Conservation (phyloP, 2,797 vertebrate genomes). For the Paratrypauchen microcephalus region DNA sequence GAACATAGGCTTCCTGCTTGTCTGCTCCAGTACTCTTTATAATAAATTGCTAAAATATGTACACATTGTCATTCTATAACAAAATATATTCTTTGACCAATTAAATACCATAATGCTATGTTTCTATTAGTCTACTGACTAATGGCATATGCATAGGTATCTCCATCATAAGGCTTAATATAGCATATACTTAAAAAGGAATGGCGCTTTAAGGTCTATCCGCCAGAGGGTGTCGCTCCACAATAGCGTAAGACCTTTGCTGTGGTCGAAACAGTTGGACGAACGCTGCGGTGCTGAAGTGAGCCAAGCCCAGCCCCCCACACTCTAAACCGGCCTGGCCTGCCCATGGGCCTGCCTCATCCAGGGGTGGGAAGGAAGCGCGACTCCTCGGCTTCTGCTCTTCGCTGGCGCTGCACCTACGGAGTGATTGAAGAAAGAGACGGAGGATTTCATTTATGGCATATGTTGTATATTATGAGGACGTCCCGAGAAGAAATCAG, state of each 20-base stretch:
- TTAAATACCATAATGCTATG: background rate
- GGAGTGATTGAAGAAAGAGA: constrained; percentile 17
- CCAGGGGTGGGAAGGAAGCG: constrained; percentile 59
- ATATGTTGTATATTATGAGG: constrained; percentile 15
- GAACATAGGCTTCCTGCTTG: constrained; percentile 46
- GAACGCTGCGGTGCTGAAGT: constrained; percentile 56
- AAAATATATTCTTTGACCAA: constrained; percentile 78
- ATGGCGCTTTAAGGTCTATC: background rate
- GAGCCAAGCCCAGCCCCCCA: constrained; percentile 67
- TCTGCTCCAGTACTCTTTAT: constrained; percentile 31
- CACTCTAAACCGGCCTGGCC: constrained; percentile 65
- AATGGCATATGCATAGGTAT: background rate
- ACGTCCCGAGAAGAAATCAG: background rate
- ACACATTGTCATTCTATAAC: constrained; percentile 67
- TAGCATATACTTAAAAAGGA: background rate
- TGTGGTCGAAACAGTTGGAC: constrained; percentile 14
- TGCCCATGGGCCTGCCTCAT: constrained; percentile 48
- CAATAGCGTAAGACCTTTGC: constrained; percentile 22
- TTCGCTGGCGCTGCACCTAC: constrained; percentile 31
- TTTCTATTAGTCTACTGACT: too few relatives aligned
- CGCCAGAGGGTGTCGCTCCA: constrained; percentile 50
- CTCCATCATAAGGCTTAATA: background rate
- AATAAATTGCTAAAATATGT: constrained; percentile 60
- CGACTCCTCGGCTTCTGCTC: constrained; percentile 46
- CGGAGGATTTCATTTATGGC: background rate